Percentiles rank a stretch among this genome's conserved stretches.
These are phyloP conservation scores for Agriopis leucophaearia DNA, from an alignment of 2,888 invertebrate species.

Conservation along the genomic window DNA sequence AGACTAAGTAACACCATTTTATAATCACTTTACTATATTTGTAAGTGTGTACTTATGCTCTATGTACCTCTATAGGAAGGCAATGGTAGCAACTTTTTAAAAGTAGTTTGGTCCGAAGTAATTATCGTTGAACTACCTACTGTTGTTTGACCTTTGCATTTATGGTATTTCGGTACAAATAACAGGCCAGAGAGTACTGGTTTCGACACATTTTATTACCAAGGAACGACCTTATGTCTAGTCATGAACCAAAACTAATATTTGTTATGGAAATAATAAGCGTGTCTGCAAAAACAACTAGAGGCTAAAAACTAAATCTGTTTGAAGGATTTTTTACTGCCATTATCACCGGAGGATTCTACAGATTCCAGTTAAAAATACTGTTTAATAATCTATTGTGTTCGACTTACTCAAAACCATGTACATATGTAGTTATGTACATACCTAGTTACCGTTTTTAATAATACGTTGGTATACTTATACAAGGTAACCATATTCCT, in stretches of 20 bases:
- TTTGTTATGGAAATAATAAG: slow-evolving; percentile 32
- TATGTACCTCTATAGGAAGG: background rate
- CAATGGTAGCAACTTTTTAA: background rate
- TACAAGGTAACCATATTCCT: slow-evolving; percentile 21
- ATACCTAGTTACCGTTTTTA: too few relatives aligned
- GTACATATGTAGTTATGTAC: too few relatives aligned
- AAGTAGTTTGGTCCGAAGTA: slow-evolving; percentile 4
- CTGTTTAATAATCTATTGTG: slow-evolving; percentile 18
- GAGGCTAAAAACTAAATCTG: slow-evolving; percentile 33
- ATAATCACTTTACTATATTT: background rate
- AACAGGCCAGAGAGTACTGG: slow-evolving; percentile 19
- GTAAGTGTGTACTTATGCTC: background rate
- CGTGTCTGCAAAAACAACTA: slow-evolving; percentile 22
- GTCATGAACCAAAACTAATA: slow-evolving; percentile 20
- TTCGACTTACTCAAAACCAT: slow-evolving; percentile 15
- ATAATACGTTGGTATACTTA: background rate
- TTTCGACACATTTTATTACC: slow-evolving; percentile 21
- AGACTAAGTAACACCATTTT: background rate
- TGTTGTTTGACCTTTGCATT: slow-evolving; percentile 15
- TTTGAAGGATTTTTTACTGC: slow-evolving; percentile 36
- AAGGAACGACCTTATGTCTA: slow-evolving; percentile 7
- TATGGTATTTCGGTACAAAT: slow-evolving; percentile 12
- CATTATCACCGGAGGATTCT: slow-evolving; percentile 23
- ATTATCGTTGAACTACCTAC: background rate
- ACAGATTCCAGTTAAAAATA: slow-evolving; percentile 18